Evolutionary conservation across 2,888 invertebrate genomes (phyloP).

Genomic region (Zaprionus obscuricornis): DNA sequence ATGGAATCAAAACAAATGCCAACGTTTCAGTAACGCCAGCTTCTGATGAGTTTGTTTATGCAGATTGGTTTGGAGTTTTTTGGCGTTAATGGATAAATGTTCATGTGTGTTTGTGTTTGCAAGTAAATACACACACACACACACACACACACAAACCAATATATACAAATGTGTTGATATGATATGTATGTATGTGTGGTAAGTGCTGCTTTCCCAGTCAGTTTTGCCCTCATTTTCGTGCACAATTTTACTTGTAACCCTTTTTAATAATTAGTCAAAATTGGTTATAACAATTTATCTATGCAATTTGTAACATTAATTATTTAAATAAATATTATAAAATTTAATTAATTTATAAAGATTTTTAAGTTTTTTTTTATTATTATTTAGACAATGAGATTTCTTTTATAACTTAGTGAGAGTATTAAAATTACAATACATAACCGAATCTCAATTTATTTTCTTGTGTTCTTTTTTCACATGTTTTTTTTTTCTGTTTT

Average conservation of each 20-base stretch:
- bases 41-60: slow-evolving; percentile 77
- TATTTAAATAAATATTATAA: no score
- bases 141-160: no score
- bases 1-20: slow-evolving; percentile 76
- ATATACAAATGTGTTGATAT: background rate
- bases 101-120: slow-evolving; percentile 30
- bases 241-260: slow-evolving; percentile 60
- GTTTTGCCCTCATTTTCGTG: slow-evolving; percentile 39
- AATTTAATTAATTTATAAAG: no score
- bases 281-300: background rate
- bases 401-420: no score
- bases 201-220: slow-evolving; percentile 10
- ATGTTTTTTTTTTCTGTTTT: slow-evolving; percentile 36
- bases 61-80: slow-evolving; percentile 74
- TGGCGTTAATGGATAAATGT: slow-evolving; percentile 74
- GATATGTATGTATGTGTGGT: slow-evolving; percentile 20
- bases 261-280: slow-evolving; percentile 25
- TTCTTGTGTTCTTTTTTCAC: slow-evolving; percentile 36
- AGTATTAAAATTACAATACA: slow-evolving; percentile 3
- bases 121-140: no score
- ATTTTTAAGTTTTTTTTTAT: no score
- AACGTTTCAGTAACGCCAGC: slow-evolving; percentile 38
- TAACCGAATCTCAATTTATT: background rate
- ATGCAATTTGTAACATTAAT: background rate
- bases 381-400: no score